Conservation (phyloP, 2,797 vertebrate genomes). For the Sebastes umbrosus region DNA sequence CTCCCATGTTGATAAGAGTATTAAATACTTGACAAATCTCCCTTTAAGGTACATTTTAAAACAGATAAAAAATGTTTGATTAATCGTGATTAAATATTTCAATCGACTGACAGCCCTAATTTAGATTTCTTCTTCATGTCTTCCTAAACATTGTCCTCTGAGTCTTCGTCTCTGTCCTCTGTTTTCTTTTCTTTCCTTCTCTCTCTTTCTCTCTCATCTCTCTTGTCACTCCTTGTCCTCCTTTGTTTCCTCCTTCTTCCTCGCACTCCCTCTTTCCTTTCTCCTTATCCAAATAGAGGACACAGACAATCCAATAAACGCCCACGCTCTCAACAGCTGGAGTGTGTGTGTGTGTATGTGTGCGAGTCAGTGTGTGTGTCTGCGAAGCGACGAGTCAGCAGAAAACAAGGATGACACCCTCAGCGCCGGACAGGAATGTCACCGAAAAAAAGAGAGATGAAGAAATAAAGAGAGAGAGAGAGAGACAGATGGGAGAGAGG, state of each 20-base stretch:
- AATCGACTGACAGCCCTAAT: no score
- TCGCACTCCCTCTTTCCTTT: conserved; percentile 54
- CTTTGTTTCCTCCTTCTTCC: conserved; percentile 18
- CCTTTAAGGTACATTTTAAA: no score
- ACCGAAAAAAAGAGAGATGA: conserved; percentile 38
- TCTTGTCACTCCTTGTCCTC: conserved; percentile 14
- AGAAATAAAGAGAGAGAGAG: conserved; percentile 26
- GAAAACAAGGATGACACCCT: conserved; percentile 77
- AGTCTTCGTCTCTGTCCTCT: background rate
- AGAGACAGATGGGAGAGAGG: conserved; percentile 38
- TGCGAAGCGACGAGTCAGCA: conserved; percentile 67
- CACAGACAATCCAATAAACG: conserved; percentile 82
- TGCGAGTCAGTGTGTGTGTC: conserved; percentile 33
- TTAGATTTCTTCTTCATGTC: background rate
- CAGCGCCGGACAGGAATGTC: conserved; percentile 74
- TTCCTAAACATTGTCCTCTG: background rate
- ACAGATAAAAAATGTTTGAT: no score
- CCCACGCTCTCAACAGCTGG: conserved; percentile 73
- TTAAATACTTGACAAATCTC: no score
- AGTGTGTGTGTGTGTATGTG: conserved; percentile 45
- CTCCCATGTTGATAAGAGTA: no score
- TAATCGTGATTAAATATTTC: no score
- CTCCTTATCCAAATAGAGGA: conserved; percentile 80
- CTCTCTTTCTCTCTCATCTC: background rate
- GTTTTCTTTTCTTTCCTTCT: background rate